Evolutionary conservation across 2,888 invertebrate genomes (phyloP), one percentile per base, ranked within the genome.

Genomic region (Parasteatoda lunata): DNA sequence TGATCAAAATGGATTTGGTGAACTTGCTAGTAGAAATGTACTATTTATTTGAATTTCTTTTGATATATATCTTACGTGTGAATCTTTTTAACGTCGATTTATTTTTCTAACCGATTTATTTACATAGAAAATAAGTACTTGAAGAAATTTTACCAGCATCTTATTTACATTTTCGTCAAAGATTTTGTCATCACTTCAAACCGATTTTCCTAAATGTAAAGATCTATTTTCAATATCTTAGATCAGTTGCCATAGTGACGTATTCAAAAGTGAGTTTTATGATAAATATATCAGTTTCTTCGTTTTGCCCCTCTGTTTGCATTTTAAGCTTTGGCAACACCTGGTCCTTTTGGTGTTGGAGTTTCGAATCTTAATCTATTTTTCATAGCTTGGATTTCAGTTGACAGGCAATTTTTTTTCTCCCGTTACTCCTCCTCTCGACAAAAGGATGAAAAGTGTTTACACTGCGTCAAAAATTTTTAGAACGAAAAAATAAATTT

Each of bases 251-350:
- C 65, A 82, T 77, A 72, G 77, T 49, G 52, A 84, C 83, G 83
- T 71, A 84, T 84, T 77, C 77, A 84, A 84, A 84, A 84, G 65
- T 66, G 69, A 72, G 72, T 84, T 84, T 84, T 84, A 77, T 71
- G 83, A 84, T 84, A 77, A 84, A 84, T 84, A 84, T 71, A 84
- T 72, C 72, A 48, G 54, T 52, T 77, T 30, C 77, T 15, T n/a
- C 30, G 45, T 64, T 80, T 80, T 51, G n/a, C 72, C 69, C 59
- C 51, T 79, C 65, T 49, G 47, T 79, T 78, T 49, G 54, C 51
- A 49, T 80, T 80, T 52, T 73, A 73, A 73, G 68, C 73, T 59
- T 52, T 54, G 52, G 52, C 77, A 69, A 66, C 83, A 83, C 71
- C 83, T 83, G 83, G 48, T 82, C 30, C 71, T 49, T 30, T 30